phyloP scores from a whole-genome alignment of 2,797 vertebrate genomes.

The Crocodylus rhombifer region DNA sequence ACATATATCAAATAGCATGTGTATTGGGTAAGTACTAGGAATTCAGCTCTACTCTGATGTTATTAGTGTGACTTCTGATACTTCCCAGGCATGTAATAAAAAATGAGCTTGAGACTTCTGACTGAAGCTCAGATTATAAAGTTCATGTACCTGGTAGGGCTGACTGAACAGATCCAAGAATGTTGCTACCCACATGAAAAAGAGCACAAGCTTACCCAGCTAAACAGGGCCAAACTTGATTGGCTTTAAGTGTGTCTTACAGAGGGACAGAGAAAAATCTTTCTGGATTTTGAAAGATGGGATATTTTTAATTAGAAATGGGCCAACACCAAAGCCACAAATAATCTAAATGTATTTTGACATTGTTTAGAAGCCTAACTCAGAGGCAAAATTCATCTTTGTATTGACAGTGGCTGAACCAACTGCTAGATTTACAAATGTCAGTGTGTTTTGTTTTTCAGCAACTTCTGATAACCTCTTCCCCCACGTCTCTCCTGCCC shows the following conservation, averaged over 20 bases:
- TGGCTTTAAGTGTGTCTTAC: neutral
- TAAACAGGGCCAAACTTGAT: neutral
- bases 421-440: neutral
- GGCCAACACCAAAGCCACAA: neutral
- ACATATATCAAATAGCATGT: neutral
- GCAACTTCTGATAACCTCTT: too few relatives aligned
- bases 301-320: accelerated
- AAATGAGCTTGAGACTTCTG: neutral
- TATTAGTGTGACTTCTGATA: neutral
- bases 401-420: neutral
- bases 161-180: neutral
- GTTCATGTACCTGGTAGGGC: neutral
- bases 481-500: too few relatives aligned
- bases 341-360: slow-evolving; percentile 16
- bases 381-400: slow-evolving; percentile 7
- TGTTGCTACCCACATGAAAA: neutral
- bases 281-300: neutral
- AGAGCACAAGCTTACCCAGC: neutral
- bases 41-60: neutral
- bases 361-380: slow-evolving; percentile 5
- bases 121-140: neutral
- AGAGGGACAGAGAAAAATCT: neutral
- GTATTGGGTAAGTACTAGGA: neutral
- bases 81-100: neutral
- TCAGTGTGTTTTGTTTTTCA: neutral